Evolutionary conservation across 2,888 invertebrate genomes (phyloP).

Genomic region (Tachystola acroxantha): DNA sequence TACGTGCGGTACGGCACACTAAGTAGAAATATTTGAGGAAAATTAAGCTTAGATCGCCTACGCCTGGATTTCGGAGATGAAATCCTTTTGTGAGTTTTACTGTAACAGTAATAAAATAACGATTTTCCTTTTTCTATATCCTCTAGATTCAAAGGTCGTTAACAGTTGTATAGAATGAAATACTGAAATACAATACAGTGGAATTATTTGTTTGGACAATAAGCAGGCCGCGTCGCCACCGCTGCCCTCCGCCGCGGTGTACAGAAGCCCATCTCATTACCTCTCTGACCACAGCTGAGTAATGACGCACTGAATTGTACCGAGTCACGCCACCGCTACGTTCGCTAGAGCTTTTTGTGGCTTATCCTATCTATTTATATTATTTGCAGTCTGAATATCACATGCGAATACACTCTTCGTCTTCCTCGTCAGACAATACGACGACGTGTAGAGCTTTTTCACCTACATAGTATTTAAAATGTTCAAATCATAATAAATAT

Average conservation of each 20-base stretch:
- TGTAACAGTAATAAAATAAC: neutral
- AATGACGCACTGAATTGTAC: constrained; percentile 39
- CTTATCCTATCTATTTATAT: constrained; percentile 18
- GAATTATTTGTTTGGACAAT: constrained; percentile 4
- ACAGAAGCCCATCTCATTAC: constrained; percentile 59
- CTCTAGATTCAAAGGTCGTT: neutral
- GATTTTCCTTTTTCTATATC: too few species aligned
- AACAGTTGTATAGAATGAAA: neutral
- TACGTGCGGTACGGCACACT: too few species aligned
- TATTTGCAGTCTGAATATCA: neutral
- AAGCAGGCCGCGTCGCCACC: too few species aligned
- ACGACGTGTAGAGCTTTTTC: too few species aligned
- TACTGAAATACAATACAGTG: neutral
- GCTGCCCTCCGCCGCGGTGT: constrained; percentile 21
- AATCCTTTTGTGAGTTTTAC: too few species aligned
- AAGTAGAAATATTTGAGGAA: too few species aligned
- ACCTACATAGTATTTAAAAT: neutral
- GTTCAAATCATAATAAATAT: neutral
- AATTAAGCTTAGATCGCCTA: too few species aligned
- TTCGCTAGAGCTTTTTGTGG: constrained; percentile 36
- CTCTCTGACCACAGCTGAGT: constrained; percentile 55
- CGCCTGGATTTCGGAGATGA: too few species aligned
- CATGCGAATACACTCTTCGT: too few species aligned
- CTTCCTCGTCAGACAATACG: too few species aligned
- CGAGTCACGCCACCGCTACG: constrained; percentile 40